Base-by-base conservation (phyloP, 2,113 vertebrate genomes). In the Tragelaphus buxtoni region DNA sequence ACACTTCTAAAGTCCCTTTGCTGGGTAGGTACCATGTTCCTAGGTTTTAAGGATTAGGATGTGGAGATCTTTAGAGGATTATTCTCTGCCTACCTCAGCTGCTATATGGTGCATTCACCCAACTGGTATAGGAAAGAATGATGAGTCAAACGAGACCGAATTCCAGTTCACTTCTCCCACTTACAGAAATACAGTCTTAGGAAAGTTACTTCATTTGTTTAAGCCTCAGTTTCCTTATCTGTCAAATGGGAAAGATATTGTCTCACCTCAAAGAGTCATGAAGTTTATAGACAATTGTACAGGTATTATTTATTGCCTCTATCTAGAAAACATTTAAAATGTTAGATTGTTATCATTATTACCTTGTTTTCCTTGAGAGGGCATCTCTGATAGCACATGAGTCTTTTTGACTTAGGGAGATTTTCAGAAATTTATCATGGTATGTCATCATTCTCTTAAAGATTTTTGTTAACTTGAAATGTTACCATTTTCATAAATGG, bases 401-500 rank as follows among this genome's bases (percentile, higher is more conserved):
- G 30, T 84, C 11, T 74, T 16, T 91, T 39, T 26, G 56, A 17
- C 10, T 32, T 55, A 47, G 18, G 13, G n/a, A 88, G 56, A 61
- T 76, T 85, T 87, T 85, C 69, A 81, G 55, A 77, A 30, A 35
- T 61, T 94, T 95, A 61, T 58, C n/a, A n/a, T 49, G 16, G 26
- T 84, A 79, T 11, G 16, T 55, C 72, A n/a, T 76, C 83, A 39
- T 90, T 80, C 92, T 77, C 26, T 65, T 45, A 69, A 88, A 72
- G 47, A 53, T 79, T 94, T 89, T 30, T 58, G 60, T 60, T 86
- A 87, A 87, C 79, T 86, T 93, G 49, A 91, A 89, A 83, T 83
- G 77, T 55, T 61, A 45, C 24, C 28, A 9, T 95, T 96, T 88
- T 95, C 20, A 69, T 72, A 77, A 96, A 88, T 45, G 28, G 18